Conservation (phyloP, 1,140 invertebrate species). For the Drosophila repleta region DNA sequence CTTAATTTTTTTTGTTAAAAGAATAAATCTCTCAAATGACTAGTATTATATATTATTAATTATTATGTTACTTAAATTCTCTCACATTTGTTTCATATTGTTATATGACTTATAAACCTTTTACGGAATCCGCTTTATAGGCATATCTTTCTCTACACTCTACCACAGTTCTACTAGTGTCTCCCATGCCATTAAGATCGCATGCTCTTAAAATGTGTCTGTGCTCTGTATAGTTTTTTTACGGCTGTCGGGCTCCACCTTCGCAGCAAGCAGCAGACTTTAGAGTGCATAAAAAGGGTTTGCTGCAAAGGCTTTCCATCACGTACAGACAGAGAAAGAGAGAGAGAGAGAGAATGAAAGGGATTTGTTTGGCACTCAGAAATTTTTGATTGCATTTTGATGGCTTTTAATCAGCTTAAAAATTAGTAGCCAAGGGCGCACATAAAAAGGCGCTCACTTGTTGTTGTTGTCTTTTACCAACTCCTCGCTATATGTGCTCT, state of each 20-base stretch:
- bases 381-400: slow-evolving; percentile 48
- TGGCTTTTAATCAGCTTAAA: slow-evolving; percentile 56
- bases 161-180: neutral
- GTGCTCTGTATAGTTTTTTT: slow-evolving; percentile 12
- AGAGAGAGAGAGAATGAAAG: slow-evolving; percentile 1
- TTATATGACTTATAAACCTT: no score
- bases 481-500: slow-evolving; percentile 2
- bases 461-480: neutral
- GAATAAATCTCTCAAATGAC: no score
- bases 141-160: neutral
- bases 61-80: no score
- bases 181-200: neutral
- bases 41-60: no score
- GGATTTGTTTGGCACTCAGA: slow-evolving; percentile 24
- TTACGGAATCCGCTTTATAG: no score
- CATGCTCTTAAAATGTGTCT: no score
- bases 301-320: slow-evolving; percentile 25
- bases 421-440: slow-evolving; percentile 43
- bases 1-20: no score
- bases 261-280: neutral
- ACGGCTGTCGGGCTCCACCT: slow-evolving; percentile 8
- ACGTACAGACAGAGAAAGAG: neutral
- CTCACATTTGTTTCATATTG: no score
- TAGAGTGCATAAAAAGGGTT: slow-evolving; percentile 30
- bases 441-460: neutral